Base-by-base conservation (phyloP, 2,888 invertebrate species). In the Alloplasta piceator region DNA sequence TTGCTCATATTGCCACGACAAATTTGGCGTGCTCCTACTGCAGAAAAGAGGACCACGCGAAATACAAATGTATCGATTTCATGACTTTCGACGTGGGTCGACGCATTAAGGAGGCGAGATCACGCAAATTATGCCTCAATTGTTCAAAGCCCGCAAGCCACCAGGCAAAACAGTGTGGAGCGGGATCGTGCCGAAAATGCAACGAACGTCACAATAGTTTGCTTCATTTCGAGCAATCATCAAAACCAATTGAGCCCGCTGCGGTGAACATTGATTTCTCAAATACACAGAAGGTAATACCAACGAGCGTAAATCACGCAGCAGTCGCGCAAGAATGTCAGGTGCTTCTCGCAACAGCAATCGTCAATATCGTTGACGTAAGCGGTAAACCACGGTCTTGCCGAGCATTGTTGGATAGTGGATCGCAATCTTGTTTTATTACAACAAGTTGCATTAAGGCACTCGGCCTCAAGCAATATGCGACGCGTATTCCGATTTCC, bases 51-150 rank as follows among this genome's bases (percentile, higher is more conserved):
- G 72, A 70, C 14, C 80, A 83, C 71, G 70, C 50, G n/a, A 5
- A 82, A 9, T 82, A 77, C 38, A 64, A 7, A n/a, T 80, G 82
- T 43, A 50, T 61, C 6, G 67, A 78, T 43, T 82, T 83, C 38
- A 36, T 73, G 4, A 39, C 64, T 12, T 41, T 80, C 67, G 1
- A 70, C 2, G 46, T 80, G n/a, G 60, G 78, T 9, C 55, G 38
- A 0, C 56, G 83, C 12, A n/a, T 75, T 5, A 68, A 58, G 6
- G 77, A 79, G 12, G 56, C 72, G 14, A 55, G 56, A 16, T 43
- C 58, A 10, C n/a, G 70, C 38, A 67, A 48, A 43, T 14, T 81
- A 12, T 81, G 73, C 55, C 9, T 68, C 10, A 81, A 81, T 58
- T 81, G 77, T 38, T 55, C 77, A 5, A 55, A 71, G 7, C 63